phyloP scores from a whole-genome alignment of 2,113 vertebrate species.

The Seriola dumerili region DNA sequence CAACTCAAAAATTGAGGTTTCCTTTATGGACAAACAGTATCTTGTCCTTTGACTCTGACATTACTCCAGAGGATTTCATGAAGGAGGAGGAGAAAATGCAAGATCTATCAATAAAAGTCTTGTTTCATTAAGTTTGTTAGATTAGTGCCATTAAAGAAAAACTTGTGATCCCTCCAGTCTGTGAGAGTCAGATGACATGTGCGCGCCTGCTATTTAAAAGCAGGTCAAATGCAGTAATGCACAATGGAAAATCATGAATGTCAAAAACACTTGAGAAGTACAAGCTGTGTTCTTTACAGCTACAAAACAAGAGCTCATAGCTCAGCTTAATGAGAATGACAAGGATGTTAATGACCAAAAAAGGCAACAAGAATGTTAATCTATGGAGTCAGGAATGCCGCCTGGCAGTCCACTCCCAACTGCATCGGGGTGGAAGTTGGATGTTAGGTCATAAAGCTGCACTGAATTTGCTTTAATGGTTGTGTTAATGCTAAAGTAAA shows the following conservation, averaged over 20 bases:
- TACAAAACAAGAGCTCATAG: slow-evolving; percentile 1
- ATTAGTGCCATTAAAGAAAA: slow-evolving; percentile 22
- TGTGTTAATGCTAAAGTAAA: slow-evolving; percentile 40
- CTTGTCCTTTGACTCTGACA: not conserved
- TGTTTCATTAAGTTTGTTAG: slow-evolving; percentile 5
- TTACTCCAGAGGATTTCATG: not conserved
- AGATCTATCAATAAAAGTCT: not conserved
- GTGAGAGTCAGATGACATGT: slow-evolving; percentile 21
- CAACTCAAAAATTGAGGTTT: not conserved
- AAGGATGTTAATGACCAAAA: slow-evolving; percentile 17
- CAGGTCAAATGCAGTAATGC: slow-evolving; percentile 6
- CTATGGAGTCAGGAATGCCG: not conserved
- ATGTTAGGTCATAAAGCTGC: not conserved
- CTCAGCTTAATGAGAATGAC: not conserved
- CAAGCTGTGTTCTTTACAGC: not conserved
- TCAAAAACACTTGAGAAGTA: not conserved
- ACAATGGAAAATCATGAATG: not conserved
- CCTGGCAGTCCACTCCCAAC: not conserved
- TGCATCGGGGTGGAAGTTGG: not conserved
- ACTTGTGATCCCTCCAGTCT: not conserved
- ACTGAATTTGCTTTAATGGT: slow-evolving; percentile 18
- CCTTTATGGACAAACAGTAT: not conserved
- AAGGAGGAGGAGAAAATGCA: not conserved
- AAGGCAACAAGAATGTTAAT: slow-evolving; percentile 13
- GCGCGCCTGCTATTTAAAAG: not conserved